Percentiles rank a stretch among this genome's conserved stretches.
phyloP scores from a whole-genome alignment of 2,888 invertebrate species.

The Congeria kusceri region DNA sequence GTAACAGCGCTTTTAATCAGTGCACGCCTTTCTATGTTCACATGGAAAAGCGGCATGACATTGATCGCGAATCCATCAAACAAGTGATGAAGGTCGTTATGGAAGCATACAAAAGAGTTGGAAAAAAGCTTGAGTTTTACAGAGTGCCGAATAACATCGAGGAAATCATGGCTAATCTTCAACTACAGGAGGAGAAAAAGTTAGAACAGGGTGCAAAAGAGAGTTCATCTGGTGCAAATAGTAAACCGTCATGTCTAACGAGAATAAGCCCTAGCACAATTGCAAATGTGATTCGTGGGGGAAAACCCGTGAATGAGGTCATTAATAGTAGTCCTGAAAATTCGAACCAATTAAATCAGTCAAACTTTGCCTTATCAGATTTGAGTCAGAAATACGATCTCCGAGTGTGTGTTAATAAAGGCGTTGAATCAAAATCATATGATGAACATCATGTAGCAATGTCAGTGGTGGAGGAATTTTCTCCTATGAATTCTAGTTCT shows the following conservation, averaged over 20 bases:
- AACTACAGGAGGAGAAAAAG: not conserved
- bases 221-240: not conserved
- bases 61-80: constrained; percentile 42
- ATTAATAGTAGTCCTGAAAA: not conserved
- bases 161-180: not conserved
- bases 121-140: constrained; percentile 14
- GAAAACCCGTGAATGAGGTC: not conserved
- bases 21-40: constrained; percentile 62
- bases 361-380: not conserved
- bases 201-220: not conserved
- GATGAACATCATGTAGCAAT: not conserved
- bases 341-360: not conserved
- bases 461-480: not conserved
- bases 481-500: not conserved
- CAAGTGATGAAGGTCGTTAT: constrained; percentile 36
- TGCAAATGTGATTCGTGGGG: not conserved
- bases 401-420: too few species aligned
- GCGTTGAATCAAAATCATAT: too few species aligned
- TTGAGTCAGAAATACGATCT: not conserved
- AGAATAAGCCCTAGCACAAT: not conserved
- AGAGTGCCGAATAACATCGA: not conserved
- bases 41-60: constrained; percentile 58
- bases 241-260: not conserved
- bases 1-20: constrained; percentile 60
- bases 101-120: constrained; percentile 33